Base-by-base conservation (phyloP, 37 sponge, comb jelly and placozoan species). In the Hormiphora californensis region DNA sequence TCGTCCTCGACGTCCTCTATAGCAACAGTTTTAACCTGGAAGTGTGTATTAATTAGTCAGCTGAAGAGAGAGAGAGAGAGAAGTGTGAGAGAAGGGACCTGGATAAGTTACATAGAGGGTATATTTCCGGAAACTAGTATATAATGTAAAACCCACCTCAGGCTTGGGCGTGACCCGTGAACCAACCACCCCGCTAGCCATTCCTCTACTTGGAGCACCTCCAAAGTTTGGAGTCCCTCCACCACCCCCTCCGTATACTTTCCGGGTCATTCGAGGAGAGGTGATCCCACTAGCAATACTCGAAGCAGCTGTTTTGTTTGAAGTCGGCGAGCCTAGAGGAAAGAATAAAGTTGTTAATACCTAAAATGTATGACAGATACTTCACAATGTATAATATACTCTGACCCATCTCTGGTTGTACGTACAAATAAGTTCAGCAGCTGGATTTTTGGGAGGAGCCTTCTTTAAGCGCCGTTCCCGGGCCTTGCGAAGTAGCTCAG, bases 241-340 rank as follows among this genome's bases (percentile, higher is more conserved):
- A 65, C 38, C 4, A 65, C 8, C 28, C 28, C 19, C 35, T 9
- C 9, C 35, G 67, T 65, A 65, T 11, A 38, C 35, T 65, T 65
- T 65, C 32, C 37, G 67, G 37, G 67, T 19, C 21, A 17, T 7
- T 5, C 38, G 12, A 19, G 67, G 34, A 3, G 67, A 65, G 32
- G 30, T 34, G 35, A 65, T 65, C 1, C 67, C 67, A 32, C 67
- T 65, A 28, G 67, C 67, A 65, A 65, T 65, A 34, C 37, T 65
- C 35, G 32, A 38, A 17, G 37, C 5, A 30, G 15, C 67, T 65
- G 67, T n/a, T n/a, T n/a, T n/a, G n/a, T n/a, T n/a, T n/a, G n/a
- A n/a, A n/a, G n/a, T n/a, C n/a, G n/a, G n/a, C n/a, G n/a, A n/a
- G n/a, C n/a, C n/a, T n/a, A n/a, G n/a, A n/a, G n/a, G n/a, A n/a